Evolutionary conservation across 2,113 vertebrate genomes (phyloP).

Genomic region (Glareola pratincola): DNA sequence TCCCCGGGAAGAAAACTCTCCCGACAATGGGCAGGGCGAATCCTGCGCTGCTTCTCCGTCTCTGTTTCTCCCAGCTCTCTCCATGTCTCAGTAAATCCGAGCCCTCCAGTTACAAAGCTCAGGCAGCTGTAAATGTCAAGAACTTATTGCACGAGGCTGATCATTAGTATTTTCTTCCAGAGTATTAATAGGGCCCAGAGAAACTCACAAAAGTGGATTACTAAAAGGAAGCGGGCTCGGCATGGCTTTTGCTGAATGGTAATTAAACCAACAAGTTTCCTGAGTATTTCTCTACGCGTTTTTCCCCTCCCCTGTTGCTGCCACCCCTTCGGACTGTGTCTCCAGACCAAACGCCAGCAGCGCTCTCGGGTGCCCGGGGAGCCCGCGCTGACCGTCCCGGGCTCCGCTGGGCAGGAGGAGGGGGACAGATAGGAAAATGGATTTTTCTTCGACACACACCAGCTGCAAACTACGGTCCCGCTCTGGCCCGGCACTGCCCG

Average conservation of each 20-base stretch:
- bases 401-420: neutral
- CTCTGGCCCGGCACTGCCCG: neutral
- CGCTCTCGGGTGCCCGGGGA: neutral
- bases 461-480: neutral
- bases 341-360: neutral
- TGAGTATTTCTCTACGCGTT: slow-evolving; percentile 63
- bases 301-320: slow-evolving; percentile 34
- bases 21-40: accelerated
- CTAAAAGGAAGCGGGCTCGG: slow-evolving; percentile 49
- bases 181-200: slow-evolving; percentile 36
- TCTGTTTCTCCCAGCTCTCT: neutral
- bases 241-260: slow-evolving; percentile 64
- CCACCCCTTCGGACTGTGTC: neutral
- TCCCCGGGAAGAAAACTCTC: neutral
- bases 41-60: neutral
- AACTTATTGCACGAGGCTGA: slow-evolving; percentile 62
- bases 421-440: neutral
- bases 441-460: neutral
- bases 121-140: slow-evolving; percentile 46
- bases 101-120: slow-evolving; percentile 34
- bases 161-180: slow-evolving; percentile 63
- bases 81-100: neutral
- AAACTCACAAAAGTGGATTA: slow-evolving; percentile 60
- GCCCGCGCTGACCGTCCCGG: neutral
- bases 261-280: slow-evolving; percentile 69